Percentiles rank a stretch among this genome's conserved stretches.
Conservation (phyloP, 2,113 vertebrate genomes). For the Struthidea cinerea region DNA sequence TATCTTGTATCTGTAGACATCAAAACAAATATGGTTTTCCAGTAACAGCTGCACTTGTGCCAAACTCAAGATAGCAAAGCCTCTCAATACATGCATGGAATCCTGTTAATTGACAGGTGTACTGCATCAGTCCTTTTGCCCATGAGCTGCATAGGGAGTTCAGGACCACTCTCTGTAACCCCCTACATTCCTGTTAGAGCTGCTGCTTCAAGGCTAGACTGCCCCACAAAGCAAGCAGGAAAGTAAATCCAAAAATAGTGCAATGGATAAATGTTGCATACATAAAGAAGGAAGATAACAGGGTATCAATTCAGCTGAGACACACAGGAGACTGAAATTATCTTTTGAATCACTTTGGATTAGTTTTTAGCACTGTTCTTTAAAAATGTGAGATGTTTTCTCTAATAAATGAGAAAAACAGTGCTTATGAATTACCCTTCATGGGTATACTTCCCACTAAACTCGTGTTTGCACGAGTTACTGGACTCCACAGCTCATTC, state of each 20-base stretch:
- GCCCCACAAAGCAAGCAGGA: background rate
- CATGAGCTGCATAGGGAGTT: background rate
- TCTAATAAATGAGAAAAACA: background rate
- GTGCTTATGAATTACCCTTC: background rate
- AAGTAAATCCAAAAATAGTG: background rate
- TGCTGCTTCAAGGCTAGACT: background rate
- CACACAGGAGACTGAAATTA: background rate
- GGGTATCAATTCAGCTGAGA: background rate
- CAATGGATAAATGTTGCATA: background rate
- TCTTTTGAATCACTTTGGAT: background rate
- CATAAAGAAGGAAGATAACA: background rate
- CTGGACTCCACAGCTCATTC: background rate
- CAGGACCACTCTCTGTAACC: rapidly evolving
- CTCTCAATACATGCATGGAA: background rate
- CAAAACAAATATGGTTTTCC: background rate
- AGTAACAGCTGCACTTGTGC: background rate
- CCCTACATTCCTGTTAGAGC: background rate
- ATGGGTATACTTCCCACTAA: background rate
- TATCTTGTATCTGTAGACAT: background rate
- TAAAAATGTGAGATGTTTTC: background rate
- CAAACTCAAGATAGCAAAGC: background rate
- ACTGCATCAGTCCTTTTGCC: background rate
- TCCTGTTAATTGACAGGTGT: background rate
- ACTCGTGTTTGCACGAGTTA: background rate
- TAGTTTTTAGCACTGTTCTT: background rate